These are phyloP conservation scores for Acanthurus lineatus DNA, from an alignment of 2,797 vertebrate genomes.

Conservation along the genomic window DNA sequence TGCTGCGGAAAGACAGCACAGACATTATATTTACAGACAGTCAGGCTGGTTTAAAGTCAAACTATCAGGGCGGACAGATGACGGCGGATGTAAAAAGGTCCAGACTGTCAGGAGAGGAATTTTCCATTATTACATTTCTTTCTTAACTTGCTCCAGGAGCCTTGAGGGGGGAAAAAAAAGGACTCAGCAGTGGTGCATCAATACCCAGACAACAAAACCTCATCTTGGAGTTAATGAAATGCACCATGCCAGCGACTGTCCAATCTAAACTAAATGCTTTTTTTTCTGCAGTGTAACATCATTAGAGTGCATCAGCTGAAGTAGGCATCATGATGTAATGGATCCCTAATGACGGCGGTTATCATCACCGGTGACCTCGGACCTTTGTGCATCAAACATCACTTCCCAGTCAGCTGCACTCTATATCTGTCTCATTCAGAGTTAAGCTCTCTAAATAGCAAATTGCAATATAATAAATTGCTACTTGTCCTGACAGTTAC, in stretches of 20 bases:
- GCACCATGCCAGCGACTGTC: constrained; percentile 72
- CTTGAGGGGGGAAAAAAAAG: constrained; percentile 31
- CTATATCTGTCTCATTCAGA: constrained; percentile 63
- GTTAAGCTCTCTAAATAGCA: constrained; percentile 54
- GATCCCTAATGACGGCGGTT: constrained; percentile 74
- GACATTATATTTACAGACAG: constrained; percentile 15
- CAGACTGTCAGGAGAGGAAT: constrained; percentile 27
- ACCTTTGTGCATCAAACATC: constrained; percentile 64
- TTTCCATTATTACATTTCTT: constrained; percentile 64
- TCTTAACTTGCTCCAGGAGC: constrained; percentile 53
- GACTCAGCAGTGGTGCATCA: constrained; percentile 53
- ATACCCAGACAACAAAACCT: constrained; percentile 73
- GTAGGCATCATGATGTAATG: constrained; percentile 69
- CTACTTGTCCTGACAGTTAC: constrained; percentile 60
- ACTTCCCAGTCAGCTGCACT: constrained; percentile 66
- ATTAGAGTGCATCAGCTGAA: constrained; percentile 76
- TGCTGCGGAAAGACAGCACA: constrained; percentile 20
- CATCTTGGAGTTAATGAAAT: constrained; percentile 80
- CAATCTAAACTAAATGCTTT: constrained; percentile 81
- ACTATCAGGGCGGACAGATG: constrained; percentile 35
- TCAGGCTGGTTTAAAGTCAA: constrained; percentile 15
- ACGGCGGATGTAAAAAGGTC: constrained; percentile 30
- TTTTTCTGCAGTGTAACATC: constrained; percentile 60
- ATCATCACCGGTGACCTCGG: constrained; percentile 77
- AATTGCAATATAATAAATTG: constrained; percentile 68